Conservation (phyloP, 2,888 invertebrate species). For the Poecilus cupreus region DNA sequence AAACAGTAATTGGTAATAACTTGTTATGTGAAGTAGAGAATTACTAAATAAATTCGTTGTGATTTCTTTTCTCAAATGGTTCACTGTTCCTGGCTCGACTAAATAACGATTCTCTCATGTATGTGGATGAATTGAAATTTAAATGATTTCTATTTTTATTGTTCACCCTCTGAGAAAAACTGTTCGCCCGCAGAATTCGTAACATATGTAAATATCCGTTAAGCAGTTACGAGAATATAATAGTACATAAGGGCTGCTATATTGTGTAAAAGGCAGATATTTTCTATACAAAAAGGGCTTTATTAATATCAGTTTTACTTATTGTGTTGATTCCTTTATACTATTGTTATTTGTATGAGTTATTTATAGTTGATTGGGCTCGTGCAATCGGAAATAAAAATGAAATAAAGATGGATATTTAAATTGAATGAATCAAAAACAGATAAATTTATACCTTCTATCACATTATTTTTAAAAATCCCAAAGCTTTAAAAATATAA, state of each 20-base stretch:
- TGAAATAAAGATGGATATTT: too few species aligned
- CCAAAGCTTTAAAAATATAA: too few species aligned
- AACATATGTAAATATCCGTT: slow-evolving; percentile 57
- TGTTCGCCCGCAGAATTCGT: slow-evolving; percentile 47
- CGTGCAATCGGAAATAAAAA: too few species aligned
- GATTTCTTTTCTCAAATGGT: too few species aligned
- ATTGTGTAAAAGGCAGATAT: slow-evolving; percentile 14
- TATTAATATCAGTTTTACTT: slow-evolving; percentile 9
- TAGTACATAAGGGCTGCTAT: slow-evolving; percentile 25
- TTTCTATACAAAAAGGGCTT: slow-evolving; percentile 21
- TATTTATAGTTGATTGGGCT: too few species aligned
- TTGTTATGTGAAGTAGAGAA: too few species aligned
- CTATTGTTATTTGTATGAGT: background rate
- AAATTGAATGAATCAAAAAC: too few species aligned
- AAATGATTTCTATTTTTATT: slow-evolving; percentile 27
- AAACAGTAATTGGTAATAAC: too few species aligned
- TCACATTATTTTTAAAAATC: too few species aligned
- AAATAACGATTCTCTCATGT: background rate
- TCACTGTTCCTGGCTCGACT: too few species aligned
- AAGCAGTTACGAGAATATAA: slow-evolving; percentile 39
- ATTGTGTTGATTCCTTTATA: background rate
- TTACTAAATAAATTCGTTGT: too few species aligned
- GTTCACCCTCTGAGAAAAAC: slow-evolving; percentile 19
- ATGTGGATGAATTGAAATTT: background rate
- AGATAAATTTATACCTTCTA: too few species aligned